phyloP scores from a whole-genome alignment of 2,113 vertebrate species.

The Megaleporinus macrocephalus region DNA sequence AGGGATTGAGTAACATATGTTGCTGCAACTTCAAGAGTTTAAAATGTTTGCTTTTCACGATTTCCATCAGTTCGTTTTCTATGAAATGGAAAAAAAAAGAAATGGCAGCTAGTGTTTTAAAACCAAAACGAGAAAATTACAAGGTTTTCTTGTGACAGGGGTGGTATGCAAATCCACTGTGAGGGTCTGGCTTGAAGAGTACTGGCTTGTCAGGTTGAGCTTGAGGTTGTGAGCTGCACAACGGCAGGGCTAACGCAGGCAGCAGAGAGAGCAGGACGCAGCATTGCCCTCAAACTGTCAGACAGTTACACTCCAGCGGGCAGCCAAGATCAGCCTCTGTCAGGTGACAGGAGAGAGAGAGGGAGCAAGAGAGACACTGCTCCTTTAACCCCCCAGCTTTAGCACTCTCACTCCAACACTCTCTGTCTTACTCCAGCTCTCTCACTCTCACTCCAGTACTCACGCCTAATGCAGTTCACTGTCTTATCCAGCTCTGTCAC shows the following conservation, averaged over 20 bases:
- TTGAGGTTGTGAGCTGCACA: constrained; percentile 24
- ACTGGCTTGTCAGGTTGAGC: constrained; percentile 15
- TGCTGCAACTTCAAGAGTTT: too few species aligned
- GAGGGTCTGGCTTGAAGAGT: neutral
- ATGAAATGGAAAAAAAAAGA: too few species aligned
- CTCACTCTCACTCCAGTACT: neutral
- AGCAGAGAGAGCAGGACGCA: constrained; percentile 28
- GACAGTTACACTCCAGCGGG: constrained; percentile 44
- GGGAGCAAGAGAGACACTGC: constrained; percentile 42
- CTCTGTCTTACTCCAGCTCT: neutral
- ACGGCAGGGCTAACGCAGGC: constrained; percentile 29
- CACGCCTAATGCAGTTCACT: too few species aligned
- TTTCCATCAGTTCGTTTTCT: too few species aligned
- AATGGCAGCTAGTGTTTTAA: neutral
- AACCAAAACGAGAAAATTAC: neutral
- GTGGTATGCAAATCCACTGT: neutral
- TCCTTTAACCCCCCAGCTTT: constrained; percentile 29
- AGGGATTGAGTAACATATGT: too few species aligned
- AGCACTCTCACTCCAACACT: neutral
- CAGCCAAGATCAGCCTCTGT: constrained; percentile 41
- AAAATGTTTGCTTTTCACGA: too few species aligned
- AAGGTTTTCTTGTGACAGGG: neutral
- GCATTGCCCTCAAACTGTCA: constrained; percentile 70
- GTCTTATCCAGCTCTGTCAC: neutral
- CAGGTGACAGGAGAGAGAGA: constrained; percentile 53